phyloP scores from a whole-genome alignment of 2,797 vertebrate species.

The Xenops minutus region DNA sequence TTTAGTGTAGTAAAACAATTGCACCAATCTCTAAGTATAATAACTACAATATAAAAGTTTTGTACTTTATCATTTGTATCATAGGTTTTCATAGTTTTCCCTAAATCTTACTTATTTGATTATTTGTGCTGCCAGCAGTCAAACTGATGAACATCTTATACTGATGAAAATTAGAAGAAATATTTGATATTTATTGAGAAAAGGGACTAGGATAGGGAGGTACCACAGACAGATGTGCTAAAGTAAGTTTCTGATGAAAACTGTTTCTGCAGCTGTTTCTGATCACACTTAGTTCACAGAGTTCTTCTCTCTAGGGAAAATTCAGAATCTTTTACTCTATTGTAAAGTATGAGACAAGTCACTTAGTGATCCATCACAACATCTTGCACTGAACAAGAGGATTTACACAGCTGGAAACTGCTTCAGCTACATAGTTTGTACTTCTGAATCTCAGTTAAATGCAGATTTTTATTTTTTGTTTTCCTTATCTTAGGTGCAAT shows the following conservation, averaged over 20 bases:
- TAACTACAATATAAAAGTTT: not conserved
- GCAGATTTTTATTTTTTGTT: not conserved
- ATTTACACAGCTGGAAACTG: not conserved
- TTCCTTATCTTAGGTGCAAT: not conserved
- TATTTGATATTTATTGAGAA: not conserved
- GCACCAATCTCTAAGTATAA: not conserved
- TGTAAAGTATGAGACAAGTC: not conserved
- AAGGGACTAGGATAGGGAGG: not conserved
- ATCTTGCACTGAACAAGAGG: not conserved
- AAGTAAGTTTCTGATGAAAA: not conserved
- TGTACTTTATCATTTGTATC: not conserved
- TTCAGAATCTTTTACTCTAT: not conserved
- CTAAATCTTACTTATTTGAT: not conserved
- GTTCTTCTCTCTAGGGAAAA: not conserved
- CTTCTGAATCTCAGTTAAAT: not conserved
- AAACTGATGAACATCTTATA: not conserved
- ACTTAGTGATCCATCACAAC: not conserved
- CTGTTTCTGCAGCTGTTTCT: not conserved
- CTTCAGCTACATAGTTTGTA: not conserved
- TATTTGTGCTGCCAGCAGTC: not conserved
- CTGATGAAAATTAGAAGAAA: not conserved
- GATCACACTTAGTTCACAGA: not conserved
- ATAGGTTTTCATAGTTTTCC: not conserved
- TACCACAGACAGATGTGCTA: not conserved
- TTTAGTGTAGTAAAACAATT: not conserved